Evolutionary conservation across 2,888 invertebrate species (phyloP).

Genomic region (Ptychoptera albimana): DNA sequence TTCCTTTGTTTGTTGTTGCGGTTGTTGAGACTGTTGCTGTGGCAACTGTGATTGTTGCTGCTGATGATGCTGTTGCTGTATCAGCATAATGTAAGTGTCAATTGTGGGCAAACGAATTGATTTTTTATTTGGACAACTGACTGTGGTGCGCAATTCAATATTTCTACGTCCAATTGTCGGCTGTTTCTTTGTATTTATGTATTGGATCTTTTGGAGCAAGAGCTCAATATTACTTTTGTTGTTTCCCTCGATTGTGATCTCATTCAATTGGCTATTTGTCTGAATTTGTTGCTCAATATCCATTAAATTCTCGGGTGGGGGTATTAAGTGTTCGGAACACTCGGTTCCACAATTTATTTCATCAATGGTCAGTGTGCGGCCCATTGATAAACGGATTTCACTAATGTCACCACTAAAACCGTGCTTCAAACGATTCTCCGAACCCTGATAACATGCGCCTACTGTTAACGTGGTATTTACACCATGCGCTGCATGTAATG

Average conservation of each 20-base stretch:
- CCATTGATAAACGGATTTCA: constrained; percentile 23
- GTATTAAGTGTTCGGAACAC: constrained; percentile 27
- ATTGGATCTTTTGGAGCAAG: constrained; percentile 71
- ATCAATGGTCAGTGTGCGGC: constrained; percentile 17
- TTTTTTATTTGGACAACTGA: constrained; percentile 25
- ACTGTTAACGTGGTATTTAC: constrained; percentile 86
- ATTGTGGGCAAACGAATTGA: constrained; percentile 24
- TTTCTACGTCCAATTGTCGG: constrained; percentile 92
- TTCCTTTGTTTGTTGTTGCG: background rate
- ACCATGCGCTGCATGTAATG: constrained; percentile 86
- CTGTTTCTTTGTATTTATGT: constrained; percentile 52
- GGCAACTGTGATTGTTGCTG: background rate
- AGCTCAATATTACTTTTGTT: constrained; percentile 82
- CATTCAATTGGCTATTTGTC: constrained; percentile 45
- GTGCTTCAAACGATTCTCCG: constrained; percentile 81
- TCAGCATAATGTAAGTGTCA: constrained; percentile 30
- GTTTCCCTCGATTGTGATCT: constrained; percentile 82
- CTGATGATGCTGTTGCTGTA: constrained; percentile 8
- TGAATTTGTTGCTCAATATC: constrained; percentile 65
- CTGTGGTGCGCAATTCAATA: constrained; percentile 27
- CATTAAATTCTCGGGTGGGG: constrained; percentile 52
- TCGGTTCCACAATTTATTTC: constrained; percentile 27
- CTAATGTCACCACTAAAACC: constrained; percentile 30
- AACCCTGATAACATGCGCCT: constrained; percentile 97
- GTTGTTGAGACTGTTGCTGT: background rate